These are phyloP conservation scores for Tolypeutes matacus DNA, from an alignment of 2,797 vertebrate genomes.

Conservation along the genomic window DNA sequence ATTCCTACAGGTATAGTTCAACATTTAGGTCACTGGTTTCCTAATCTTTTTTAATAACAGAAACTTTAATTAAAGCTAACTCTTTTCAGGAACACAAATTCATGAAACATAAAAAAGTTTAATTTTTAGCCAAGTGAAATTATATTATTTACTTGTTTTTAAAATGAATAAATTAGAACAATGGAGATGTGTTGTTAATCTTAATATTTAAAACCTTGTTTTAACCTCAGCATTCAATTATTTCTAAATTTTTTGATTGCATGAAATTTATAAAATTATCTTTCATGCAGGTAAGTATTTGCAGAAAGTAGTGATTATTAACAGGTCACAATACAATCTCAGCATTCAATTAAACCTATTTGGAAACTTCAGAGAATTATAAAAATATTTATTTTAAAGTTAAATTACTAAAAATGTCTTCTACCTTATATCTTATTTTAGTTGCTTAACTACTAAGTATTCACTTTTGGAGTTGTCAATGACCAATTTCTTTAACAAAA, in stretches of 20 bases:
- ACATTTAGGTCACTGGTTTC: background rate
- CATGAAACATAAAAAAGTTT: background rate
- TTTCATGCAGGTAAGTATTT: background rate
- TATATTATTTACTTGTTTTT: background rate
- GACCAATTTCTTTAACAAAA: background rate
- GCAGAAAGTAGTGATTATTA: background rate
- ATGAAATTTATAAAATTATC: background rate
- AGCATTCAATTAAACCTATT: background rate
- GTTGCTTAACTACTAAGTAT: background rate
- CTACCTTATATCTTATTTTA: background rate
- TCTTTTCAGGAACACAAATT: background rate
- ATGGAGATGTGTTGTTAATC: background rate
- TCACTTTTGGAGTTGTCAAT: background rate
- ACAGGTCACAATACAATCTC: background rate
- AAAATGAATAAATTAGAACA: background rate
- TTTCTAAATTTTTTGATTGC: conserved; percentile 16
- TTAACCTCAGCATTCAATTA: background rate
- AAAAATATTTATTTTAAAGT: background rate
- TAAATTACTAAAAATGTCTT: conserved; percentile 29
- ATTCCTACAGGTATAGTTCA: background rate
- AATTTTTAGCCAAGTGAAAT: background rate
- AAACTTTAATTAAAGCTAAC: background rate
- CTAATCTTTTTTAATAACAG: background rate
- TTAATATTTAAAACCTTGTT: background rate
- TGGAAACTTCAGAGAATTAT: background rate